phyloP scores from a whole-genome alignment of 1,140 invertebrate genomes.

The Pissodes strobi region DNA sequence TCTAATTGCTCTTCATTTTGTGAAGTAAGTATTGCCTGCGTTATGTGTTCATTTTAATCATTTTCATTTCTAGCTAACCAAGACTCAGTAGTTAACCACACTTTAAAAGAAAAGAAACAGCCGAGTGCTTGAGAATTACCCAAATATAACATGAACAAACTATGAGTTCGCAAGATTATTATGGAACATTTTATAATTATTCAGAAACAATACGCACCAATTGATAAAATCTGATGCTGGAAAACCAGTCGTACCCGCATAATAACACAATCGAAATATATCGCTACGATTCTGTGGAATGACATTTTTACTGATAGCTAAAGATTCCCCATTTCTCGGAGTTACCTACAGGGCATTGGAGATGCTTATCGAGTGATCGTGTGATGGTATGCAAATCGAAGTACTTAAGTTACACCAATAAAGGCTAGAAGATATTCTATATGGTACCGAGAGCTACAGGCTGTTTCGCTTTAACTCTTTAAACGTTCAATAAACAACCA shows the following conservation, averaged over 20 bases:
- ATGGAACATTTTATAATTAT: background rate
- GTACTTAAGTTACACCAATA: constrained; percentile 12
- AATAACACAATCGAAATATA: constrained; percentile 23
- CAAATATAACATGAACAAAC: no score
- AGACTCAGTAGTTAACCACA: no score
- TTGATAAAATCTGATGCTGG: background rate
- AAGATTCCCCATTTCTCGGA: constrained; percentile 26
- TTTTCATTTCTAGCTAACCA: no score
- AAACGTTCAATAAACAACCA: no score
- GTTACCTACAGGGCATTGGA: constrained; percentile 16
- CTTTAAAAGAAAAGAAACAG: no score
- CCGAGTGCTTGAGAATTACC: no score
- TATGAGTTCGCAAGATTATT: no score
- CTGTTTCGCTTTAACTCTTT: no score
- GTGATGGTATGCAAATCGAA: constrained; percentile 22
- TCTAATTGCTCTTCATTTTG: no score
- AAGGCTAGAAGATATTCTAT: background rate
- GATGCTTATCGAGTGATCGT: constrained; percentile 22
- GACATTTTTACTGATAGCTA: constrained; percentile 28
- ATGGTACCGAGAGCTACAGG: background rate
- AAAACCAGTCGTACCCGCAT: constrained; percentile 19
- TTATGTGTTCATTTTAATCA: no score
- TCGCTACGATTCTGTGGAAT: constrained; percentile 20
- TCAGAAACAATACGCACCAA: constrained; percentile 12
- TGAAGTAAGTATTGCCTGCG: no score